Conservation (phyloP, 2,113 vertebrate species). For the Hippoglossus stenolepis region DNA sequence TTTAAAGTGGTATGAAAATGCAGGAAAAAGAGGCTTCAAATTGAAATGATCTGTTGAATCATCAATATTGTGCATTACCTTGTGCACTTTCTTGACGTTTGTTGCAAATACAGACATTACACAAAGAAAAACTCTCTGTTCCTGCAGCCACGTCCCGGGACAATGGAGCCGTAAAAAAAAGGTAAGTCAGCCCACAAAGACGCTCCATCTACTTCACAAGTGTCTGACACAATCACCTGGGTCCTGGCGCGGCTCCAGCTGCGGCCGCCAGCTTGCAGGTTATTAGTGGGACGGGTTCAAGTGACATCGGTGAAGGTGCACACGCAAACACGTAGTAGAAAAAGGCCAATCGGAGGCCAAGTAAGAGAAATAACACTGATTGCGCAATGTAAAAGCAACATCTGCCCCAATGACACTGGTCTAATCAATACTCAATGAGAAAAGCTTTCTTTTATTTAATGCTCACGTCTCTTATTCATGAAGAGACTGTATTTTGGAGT, state of each 20-base stretch:
- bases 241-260: no score
- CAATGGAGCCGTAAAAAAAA: no score
- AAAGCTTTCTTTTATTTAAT: slow-evolving; percentile 7
- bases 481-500: slow-evolving; percentile 13
- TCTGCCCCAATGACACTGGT: slow-evolving; percentile 26
- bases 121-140: not conserved
- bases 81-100: not conserved
- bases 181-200: not conserved
- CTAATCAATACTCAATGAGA: slow-evolving; percentile 29
- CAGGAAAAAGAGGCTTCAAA: not conserved
- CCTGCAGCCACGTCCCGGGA: not conserved
- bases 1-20: not conserved
- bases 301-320: not conserved
- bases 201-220: no score
- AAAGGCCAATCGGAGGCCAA: not conserved
- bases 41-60: no score
- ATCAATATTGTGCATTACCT: no score
- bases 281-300: slow-evolving; percentile 29
- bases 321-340: not conserved
- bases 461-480: slow-evolving; percentile 28
- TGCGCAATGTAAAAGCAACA: slow-evolving; percentile 6
- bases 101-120: not conserved
- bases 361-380: slow-evolving; percentile 4
- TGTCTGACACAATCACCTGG: no score
- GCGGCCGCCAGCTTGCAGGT: slow-evolving; percentile 21